A percentile compares a stretch with the other conserved stretches of the same genome.
Conservation (phyloP, 2,888 invertebrate species). For the Ectropis crepuscularia region DNA sequence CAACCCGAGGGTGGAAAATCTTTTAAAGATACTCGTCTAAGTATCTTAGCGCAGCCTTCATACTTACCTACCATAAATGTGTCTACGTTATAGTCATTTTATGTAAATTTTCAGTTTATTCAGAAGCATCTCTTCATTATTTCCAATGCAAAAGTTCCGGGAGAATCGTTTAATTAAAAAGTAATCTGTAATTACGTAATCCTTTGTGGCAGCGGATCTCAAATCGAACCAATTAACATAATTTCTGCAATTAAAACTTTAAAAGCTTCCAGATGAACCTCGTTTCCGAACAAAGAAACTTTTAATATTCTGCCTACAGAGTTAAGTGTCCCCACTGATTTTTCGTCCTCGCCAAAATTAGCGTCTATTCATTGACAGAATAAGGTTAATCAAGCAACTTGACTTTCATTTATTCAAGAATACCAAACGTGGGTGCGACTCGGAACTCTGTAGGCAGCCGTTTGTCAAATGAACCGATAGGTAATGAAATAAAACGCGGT, state of each 20-base stretch:
- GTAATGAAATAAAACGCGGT: conserved; percentile 70
- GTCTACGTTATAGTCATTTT: too few species aligned
- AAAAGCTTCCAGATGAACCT: conserved; percentile 14
- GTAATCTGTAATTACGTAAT: conserved; percentile 5
- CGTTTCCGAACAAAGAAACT: conserved; percentile 26
- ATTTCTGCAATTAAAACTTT: conserved; percentile 12
- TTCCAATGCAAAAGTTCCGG: not conserved
- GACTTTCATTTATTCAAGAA: conserved; percentile 49
- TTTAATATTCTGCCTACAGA: conserved; percentile 60
- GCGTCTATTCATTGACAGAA: conserved; percentile 49
- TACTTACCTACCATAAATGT: too few species aligned
- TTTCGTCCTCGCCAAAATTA: conserved; percentile 46
- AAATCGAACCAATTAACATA: conserved; percentile 11
- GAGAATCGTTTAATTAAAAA: conserved; percentile 1
- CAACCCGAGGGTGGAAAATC: too few species aligned
- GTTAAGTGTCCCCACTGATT: conserved; percentile 59
- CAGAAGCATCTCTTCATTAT: not conserved
- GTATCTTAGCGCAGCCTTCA: too few species aligned
- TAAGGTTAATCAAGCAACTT: conserved; percentile 82
- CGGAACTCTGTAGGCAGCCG: conserved; percentile 70
- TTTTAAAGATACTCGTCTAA: too few species aligned
- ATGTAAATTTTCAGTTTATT: not conserved
- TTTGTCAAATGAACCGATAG: conserved; percentile 43
- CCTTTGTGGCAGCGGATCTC: conserved; percentile 7
- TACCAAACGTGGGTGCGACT: conserved; percentile 64